Conservation (phyloP, 2,888 invertebrate genomes). For the Chloroclysta siterata region DNA sequence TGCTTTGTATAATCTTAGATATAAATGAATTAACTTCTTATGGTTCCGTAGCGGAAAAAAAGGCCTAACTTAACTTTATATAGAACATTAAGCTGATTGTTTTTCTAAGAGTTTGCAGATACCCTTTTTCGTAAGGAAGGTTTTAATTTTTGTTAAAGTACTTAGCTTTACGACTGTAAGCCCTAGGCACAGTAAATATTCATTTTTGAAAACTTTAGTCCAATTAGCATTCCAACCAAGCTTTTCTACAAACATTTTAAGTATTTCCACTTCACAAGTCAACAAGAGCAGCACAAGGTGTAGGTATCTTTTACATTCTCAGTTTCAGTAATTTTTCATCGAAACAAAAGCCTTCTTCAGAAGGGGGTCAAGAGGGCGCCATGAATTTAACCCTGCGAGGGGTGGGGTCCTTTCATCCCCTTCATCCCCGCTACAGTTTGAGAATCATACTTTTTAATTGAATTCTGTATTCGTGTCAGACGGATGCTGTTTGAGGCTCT, state of each 20-base stretch:
- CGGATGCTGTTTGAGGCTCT: conserved; percentile 34
- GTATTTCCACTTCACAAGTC: not conserved
- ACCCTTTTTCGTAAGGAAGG: too few species aligned
- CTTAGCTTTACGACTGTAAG: too few species aligned
- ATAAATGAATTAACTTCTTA: too few species aligned
- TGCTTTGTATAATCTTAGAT: too few species aligned
- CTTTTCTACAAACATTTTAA: not conserved
- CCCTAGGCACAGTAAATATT: too few species aligned
- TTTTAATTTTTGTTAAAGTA: too few species aligned
- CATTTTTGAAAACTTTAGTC: too few species aligned
- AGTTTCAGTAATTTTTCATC: conserved; percentile 73
- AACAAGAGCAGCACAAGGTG: conserved; percentile 32
- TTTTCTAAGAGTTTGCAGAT: too few species aligned
- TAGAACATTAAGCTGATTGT: too few species aligned
- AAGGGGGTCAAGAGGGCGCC: conserved; percentile 71
- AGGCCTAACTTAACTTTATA: too few species aligned
- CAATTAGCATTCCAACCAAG: too few species aligned
- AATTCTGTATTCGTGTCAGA: conserved; percentile 52
- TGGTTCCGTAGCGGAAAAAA: too few species aligned
- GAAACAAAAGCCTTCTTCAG: conserved; percentile 73
- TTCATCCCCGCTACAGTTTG: conserved; percentile 48
- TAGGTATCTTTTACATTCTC: conserved; percentile 46
- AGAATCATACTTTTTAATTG: conserved; percentile 70
- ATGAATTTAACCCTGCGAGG: conserved; percentile 61
- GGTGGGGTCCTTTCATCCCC: conserved; percentile 40